Base-by-base conservation (phyloP, 2,113 vertebrate species). In the Eleginops maclovinus region DNA sequence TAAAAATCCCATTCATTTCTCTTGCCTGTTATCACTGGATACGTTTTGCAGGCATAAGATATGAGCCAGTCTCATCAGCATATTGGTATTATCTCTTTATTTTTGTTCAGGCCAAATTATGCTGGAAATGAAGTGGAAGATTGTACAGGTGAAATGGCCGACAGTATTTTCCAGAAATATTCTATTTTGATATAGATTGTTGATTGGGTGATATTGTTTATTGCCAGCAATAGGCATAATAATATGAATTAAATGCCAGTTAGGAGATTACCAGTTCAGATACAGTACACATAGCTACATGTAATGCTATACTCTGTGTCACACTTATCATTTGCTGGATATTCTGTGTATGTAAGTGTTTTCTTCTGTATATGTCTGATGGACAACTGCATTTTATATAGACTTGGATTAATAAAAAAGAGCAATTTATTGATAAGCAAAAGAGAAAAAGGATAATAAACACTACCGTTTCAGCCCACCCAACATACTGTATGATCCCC, bases 1-100 rank as follows among this genome's bases (percentile, higher is more conserved):
- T 83, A 75, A 72, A 83, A 84, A 84, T 88, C 61, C 60, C 40
- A 89, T 84, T 83, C 67, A 79, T 88, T 79, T 73, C 26, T 82
- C 19, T 11, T 19, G 55, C 56, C 67, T 24, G 22, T 85, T 83
- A 77, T 91, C 71, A 31, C 56, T 24, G 59, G 28, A 15, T 55
- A 66, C 0, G 13, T 79, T 88, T 80, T 59, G 19, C 43, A 87
- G 65, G 73, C 74, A 61, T 58, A 43, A 72, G 54, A 84, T 46
- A 13, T 1, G 0, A 44, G 40, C 36, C 14, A 43, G 46, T 28
- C 70, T 79, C 46, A 46, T 60, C 71, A 12, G 63, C 53, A 36
- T 40, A 75, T 75, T 76, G 56, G 54, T 54, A 63, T 68, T 43
- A 71, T 77, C 40, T 61, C 21, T 22, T 41, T 51, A 19, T 51